These are phyloP conservation scores for Microhierax caerulescens DNA, from an alignment of 2,797 vertebrate genomes.

Conservation along the genomic window DNA sequence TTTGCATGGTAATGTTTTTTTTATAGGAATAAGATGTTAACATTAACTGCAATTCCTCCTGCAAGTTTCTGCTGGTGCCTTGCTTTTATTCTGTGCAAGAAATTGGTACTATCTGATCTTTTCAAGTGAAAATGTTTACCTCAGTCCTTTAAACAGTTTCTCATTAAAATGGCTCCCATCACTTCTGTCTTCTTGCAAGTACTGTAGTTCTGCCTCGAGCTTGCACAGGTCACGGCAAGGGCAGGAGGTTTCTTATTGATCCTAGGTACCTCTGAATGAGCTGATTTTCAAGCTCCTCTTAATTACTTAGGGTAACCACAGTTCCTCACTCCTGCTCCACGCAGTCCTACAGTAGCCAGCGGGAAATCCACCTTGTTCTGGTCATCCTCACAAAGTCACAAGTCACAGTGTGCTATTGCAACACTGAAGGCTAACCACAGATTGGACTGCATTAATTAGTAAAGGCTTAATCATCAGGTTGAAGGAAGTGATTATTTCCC, in stretches of 20 bases:
- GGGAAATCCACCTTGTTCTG: not conserved
- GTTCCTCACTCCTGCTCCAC: not conserved
- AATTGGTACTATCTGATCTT: not conserved
- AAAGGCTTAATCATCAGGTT: not conserved
- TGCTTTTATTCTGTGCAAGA: not conserved
- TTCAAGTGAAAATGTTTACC: not conserved
- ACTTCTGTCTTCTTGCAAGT: not conserved
- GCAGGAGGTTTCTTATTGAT: not conserved
- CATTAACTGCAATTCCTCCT: not conserved
- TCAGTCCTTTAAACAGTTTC: not conserved
- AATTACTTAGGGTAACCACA: not conserved
- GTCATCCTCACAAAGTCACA: not conserved
- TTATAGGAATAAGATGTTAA: not conserved
- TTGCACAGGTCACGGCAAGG: not conserved
- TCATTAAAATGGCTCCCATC: constrained; percentile 5
- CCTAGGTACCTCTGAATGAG: not conserved
- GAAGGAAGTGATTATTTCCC: not conserved
- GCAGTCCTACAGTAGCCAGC: not conserved
- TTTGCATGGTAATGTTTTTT: not conserved
- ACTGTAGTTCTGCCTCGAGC: not conserved
- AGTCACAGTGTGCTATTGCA: not conserved
- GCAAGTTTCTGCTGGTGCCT: not conserved
- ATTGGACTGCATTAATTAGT: not conserved
- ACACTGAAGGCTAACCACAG: not conserved
- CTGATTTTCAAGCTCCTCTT: not conserved